Evolutionary conservation across 2,888 invertebrate genomes (phyloP), one percentile per base, ranked within the genome.

Genomic region (Aromia moschata): DNA sequence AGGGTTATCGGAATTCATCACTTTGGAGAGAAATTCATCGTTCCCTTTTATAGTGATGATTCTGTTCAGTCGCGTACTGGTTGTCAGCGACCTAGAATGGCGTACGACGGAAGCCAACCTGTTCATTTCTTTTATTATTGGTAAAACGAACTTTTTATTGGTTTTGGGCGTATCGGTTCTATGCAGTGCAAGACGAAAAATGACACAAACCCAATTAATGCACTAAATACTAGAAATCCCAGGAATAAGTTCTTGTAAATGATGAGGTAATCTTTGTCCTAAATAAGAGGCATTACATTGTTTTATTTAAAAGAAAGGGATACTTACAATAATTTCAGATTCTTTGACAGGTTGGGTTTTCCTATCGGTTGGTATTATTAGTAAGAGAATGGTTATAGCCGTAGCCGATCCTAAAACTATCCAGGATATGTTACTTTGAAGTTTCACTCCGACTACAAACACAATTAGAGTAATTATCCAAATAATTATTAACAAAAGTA

Each of bases 1-100:
- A 20, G 93, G 91, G 72, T 89, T 89, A 31, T 87, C 86, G 69
- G 90, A 92, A 77, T 93, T 91, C 87, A 94, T 91, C 47, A 93
- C 92, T 84, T 91, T 92, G 68, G 86, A 85, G 63, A 91, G 85
- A 78, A 92, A 92, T 68, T 92, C 92, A 60, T 87, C 89, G 74
- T 91, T 89, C 79, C 89, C 89, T 73, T 87, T 88, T 68, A 92
- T 89, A 38, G 73, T 71, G 20, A 80, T 80, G 74, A 84, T 76
- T 71, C 76, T 82, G 30, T 74, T 70, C 60, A 76, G 62, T 51
- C 55, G 56, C 10, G 60, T 72, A 77, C 60, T 79, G 70, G 49
- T 79, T 5, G 60, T 53, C 18, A 68, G 51, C 11, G 37, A 43
- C 17, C 66, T 63, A 14, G 17, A 12, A 2, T 59, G 54, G 14